Conservation (phyloP, 2,113 vertebrate species). For the Vulpes vulpes region DNA sequence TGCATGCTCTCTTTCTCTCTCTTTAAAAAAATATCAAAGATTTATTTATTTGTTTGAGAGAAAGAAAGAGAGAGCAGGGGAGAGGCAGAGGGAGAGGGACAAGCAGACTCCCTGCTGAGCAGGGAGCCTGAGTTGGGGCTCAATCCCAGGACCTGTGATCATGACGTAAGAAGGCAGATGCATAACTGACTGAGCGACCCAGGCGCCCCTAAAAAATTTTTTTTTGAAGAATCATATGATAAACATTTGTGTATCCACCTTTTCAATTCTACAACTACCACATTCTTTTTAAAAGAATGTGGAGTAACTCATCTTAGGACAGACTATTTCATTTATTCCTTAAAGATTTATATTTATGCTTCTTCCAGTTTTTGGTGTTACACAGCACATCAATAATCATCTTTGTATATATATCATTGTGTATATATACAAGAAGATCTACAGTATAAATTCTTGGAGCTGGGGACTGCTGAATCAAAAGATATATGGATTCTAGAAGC, state of each 20-base stretch:
- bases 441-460: background rate
- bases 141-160: too few species aligned
- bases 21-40: too few species aligned
- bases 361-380: background rate
- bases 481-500: background rate
- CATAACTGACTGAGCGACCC: background rate
- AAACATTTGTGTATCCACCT: background rate
- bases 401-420: background rate
- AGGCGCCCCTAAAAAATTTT: fast-evolving
- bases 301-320: background rate
- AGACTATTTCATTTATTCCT: background rate
- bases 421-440: background rate
- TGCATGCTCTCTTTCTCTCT: too few species aligned
- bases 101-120: too few species aligned
- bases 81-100: too few species aligned
- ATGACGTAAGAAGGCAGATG: too few species aligned
- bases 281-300: background rate
- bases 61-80: too few species aligned
- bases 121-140: too few species aligned
- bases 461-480: background rate
- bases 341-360: background rate
- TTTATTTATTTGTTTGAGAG: too few species aligned
- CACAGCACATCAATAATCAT: background rate
- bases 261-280: background rate
- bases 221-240: background rate